phyloP scores from a whole-genome alignment of 2,888 invertebrate genomes.

The Leuctra nigra region DNA sequence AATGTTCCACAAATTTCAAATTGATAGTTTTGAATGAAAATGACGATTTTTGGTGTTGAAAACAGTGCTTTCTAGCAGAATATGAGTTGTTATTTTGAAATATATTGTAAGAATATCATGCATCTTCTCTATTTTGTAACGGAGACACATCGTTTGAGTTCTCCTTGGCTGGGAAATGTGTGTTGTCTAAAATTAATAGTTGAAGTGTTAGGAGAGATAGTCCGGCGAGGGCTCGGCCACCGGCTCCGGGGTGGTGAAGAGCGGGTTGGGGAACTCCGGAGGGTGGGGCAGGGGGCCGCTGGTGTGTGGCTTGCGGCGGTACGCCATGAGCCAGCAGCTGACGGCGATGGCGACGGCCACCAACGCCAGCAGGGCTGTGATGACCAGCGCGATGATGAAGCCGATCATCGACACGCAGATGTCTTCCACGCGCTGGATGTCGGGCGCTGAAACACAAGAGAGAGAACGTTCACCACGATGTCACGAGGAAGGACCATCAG shows the following conservation, averaged over 20 bases:
- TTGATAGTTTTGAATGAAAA: too few relatives aligned
- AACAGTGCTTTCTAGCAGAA: too few relatives aligned
- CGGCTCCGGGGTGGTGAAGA: slow-evolving; percentile 77
- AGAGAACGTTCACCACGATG: too few relatives aligned
- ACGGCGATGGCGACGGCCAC: slow-evolving; percentile 93
- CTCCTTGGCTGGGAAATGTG: too few relatives aligned
- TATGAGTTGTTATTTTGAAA: too few relatives aligned
- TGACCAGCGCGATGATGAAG: slow-evolving; percentile 83
- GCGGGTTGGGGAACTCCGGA: slow-evolving; percentile 90
- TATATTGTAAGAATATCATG: too few relatives aligned
- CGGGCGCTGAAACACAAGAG: slow-evolving; percentile 44
- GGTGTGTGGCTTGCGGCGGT: slow-evolving; percentile 77
- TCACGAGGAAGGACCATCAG: too few relatives aligned
- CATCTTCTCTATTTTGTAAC: background rate
- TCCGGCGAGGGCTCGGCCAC: slow-evolving; percentile 77
- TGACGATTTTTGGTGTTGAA: too few relatives aligned
- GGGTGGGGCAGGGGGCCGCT: slow-evolving; percentile 90
- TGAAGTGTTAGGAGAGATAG: slow-evolving; percentile 45
- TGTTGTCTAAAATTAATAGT: background rate
- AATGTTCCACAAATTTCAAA: too few relatives aligned
- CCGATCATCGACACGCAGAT: slow-evolving; percentile 93
- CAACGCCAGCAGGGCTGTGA: slow-evolving; percentile 84
- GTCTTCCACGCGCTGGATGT: slow-evolving; percentile 58
- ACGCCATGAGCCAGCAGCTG: slow-evolving; percentile 93
- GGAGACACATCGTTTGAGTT: too few relatives aligned